Evolutionary conservation across 1,140 invertebrate species (phyloP).

Genomic region (Magallana angulata): DNA sequence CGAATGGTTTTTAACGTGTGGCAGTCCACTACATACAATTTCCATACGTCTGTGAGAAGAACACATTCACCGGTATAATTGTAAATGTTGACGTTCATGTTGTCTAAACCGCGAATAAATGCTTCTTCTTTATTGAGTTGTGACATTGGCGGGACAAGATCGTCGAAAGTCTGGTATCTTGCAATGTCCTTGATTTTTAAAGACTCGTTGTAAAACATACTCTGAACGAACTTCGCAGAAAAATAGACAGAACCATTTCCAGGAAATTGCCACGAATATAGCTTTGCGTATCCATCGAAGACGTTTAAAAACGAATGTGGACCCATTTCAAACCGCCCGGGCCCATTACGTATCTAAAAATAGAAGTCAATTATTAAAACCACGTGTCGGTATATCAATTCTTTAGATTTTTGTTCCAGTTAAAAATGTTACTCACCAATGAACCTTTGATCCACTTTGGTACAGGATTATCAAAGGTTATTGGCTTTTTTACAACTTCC

Average conservation of each 20-base stretch:
- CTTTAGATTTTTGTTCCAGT: not conserved
- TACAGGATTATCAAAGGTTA: constrained; percentile 54
- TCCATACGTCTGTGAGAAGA: constrained; percentile 73
- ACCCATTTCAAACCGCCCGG: constrained; percentile 71
- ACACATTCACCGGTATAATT: constrained; percentile 55
- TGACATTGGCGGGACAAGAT: constrained; percentile 65
- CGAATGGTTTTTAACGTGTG: constrained; percentile 61
- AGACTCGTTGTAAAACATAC: constrained; percentile 69
- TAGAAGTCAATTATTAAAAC: not conserved
- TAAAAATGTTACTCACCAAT: constrained; percentile 51
- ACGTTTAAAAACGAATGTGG: constrained; percentile 63
- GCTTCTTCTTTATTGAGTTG: constrained; percentile 63
- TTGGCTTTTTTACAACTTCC: constrained; percentile 53
- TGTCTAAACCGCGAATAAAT: constrained; percentile 70
- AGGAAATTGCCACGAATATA: constrained; percentile 68
- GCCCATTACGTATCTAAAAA: constrained; percentile 72
- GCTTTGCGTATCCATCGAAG: constrained; percentile 74
- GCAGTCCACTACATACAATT: constrained; percentile 68
- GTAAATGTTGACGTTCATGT: constrained; percentile 75
- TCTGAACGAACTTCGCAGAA: constrained; percentile 67
- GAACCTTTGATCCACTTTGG: constrained; percentile 61
- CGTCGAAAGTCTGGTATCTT: constrained; percentile 70
- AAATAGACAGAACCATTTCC: constrained; percentile 68
- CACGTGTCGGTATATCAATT: not conserved
- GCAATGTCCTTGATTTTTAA: constrained; percentile 63